Conservation (phyloP, 1,140 invertebrate genomes). For the Acromyrmex echinatior region DNA sequence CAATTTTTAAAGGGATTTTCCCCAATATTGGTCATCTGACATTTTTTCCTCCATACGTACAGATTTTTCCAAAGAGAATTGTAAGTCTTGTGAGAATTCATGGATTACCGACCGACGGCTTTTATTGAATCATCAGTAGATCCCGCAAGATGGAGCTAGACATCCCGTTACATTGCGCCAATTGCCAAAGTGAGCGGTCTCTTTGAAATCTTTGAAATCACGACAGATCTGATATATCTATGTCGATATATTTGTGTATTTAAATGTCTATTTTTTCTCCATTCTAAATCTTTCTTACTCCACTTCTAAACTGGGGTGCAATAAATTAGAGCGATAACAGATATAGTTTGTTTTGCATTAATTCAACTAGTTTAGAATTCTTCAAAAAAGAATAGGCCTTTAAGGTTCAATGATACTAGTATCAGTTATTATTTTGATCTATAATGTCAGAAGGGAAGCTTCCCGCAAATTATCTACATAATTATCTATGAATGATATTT, state of each 20-base stretch:
- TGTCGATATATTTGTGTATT: not conserved
- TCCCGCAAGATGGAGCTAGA: constrained; percentile 36
- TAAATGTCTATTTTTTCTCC: no score
- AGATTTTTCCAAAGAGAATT: not conserved
- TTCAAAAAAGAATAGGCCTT: no score
- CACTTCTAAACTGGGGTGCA: no score
- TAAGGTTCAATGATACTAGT: not conserved
- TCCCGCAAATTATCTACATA: not conserved
- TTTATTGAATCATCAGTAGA: constrained; percentile 20
- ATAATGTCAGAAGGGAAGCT: not conserved
- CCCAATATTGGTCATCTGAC: not conserved
- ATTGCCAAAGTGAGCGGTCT: not conserved
- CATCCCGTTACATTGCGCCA: not conserved
- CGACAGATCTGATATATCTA: not conserved
- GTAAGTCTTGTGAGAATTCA: not conserved
- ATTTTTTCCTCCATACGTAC: not conserved
- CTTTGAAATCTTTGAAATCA: not conserved
- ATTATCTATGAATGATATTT: not conserved
- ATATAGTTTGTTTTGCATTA: no score
- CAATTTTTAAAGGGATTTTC: not conserved
- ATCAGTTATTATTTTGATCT: constrained; percentile 13
- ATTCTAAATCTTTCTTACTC: no score
- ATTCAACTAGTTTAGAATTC: no score
- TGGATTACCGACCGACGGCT: not conserved
- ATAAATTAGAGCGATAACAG: no score